Base-by-base conservation (phyloP, 2,888 invertebrate genomes). In the Amblyteles armatorius region DNA sequence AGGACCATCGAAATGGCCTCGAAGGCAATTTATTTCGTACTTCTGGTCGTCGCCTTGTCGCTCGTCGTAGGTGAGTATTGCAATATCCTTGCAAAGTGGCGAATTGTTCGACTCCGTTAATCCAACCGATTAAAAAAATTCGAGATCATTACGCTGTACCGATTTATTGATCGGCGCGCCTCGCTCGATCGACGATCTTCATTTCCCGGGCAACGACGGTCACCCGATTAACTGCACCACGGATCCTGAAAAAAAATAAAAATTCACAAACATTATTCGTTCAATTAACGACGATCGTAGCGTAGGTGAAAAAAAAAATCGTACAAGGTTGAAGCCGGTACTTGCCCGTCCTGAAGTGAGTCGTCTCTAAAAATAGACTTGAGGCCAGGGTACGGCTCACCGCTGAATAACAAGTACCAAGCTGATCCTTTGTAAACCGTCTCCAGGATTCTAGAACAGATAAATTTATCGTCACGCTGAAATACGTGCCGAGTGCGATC, bases 21-120 rank as follows among this genome's bases (percentile, higher is more conserved):
- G 26, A 82, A 82, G 79, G 81, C 63, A 13, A 79, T 83, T 50
- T 82, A 84, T 52, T 84, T 89, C 65, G 52, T 90, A 4, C 67
- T 91, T 60, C 52, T 90, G 9, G 19, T 90, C 55, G 71, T 92
- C 9, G 76, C 87, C 19, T 48, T 91, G 22, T 85, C 88, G 5
- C 78, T 92, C 19, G 84, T 90, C 9, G 86, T 89, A 19, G 91
- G 92, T 92, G 82, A 91, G 91, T 88, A 13, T 36, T 19, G 16
- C 48, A 19, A 55, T 19, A 55, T 55, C 16, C 19, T 7, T 19
- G 52, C 2, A 55, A 19, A 55, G n/a, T 19, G n/a, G 52, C 0
- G 6, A 55, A 22, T 55, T 55, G 7, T 55, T 55, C n/a, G 7
- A 55, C 7, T 19, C 19, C 16, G 52, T n/a, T 55, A 19, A 55